phyloP scores from a whole-genome alignment of 2,888 invertebrate genomes.

The Dendrolimus pini region DNA sequence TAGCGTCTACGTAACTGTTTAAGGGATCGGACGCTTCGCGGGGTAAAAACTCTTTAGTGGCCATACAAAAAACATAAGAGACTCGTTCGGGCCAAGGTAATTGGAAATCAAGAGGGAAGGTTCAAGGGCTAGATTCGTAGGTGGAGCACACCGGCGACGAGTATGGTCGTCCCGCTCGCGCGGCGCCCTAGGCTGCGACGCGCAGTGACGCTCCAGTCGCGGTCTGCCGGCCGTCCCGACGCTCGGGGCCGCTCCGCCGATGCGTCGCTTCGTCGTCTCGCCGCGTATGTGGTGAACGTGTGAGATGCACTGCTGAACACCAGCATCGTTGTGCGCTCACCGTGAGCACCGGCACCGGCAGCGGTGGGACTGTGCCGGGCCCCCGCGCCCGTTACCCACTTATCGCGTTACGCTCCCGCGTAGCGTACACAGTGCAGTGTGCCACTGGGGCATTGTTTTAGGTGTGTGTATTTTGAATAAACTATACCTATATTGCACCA shows the following conservation, averaged over 20 bases:
- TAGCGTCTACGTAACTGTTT: constrained; percentile 57
- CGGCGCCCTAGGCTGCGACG: constrained; percentile 68
- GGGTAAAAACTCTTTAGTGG: constrained; percentile 69
- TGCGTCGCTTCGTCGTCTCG: constrained; percentile 54
- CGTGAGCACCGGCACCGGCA: constrained; percentile 15
- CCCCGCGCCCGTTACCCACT: constrained; percentile 22
- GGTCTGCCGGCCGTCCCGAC: constrained; percentile 75
- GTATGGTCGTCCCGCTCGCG: constrained; percentile 69
- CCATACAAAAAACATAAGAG: constrained; percentile 58
- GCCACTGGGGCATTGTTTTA: constrained; percentile 51
- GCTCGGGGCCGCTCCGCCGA: constrained; percentile 63
- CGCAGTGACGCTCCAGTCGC: constrained; percentile 72
- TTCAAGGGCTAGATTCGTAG: constrained; percentile 70
- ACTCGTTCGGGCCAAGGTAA: constrained; percentile 49
- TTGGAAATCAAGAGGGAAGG: constrained; percentile 57
- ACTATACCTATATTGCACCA: constrained; percentile 21
- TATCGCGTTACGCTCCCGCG: constrained; percentile 19
- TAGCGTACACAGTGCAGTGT: constrained; percentile 41
- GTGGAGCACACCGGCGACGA: constrained; percentile 36
- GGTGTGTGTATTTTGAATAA: constrained; percentile 35
- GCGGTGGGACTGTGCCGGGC: constrained; percentile 11
- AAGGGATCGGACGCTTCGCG: constrained; percentile 50
- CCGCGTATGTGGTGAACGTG: constrained; percentile 44
- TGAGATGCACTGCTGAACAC: constrained; percentile 57
- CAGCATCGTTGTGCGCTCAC: constrained; percentile 28